phyloP scores from a whole-genome alignment of 2,113 vertebrate genomes.

The Thalassarche chlororhynchos region DNA sequence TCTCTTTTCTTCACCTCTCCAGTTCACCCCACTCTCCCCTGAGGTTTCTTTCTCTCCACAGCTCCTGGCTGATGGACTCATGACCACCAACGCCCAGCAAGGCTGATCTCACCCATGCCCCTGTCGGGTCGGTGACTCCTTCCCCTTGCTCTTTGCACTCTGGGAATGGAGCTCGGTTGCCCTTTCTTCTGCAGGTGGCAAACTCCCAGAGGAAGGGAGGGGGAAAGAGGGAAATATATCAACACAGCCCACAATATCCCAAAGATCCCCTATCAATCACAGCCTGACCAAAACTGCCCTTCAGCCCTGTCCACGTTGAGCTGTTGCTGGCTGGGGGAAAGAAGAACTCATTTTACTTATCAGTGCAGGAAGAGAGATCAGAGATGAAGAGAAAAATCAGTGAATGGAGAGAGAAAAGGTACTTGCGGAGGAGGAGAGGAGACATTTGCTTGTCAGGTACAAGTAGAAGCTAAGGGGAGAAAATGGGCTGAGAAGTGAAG shows the following conservation, averaged over 20 bases:
- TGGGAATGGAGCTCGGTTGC: rapidly evolving
- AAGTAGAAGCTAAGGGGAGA: neutral
- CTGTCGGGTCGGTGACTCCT: neutral
- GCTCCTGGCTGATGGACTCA: neutral
- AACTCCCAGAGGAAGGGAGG: neutral
- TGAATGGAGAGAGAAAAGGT: neutral
- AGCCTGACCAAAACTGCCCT: neutral
- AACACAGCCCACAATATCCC: neutral
- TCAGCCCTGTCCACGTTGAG: neutral
- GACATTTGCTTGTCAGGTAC: neutral
- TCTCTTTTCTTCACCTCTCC: neutral
- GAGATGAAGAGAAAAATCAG: neutral
- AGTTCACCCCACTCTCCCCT: neutral
- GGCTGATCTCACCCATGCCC: neutral
- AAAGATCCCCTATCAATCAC: neutral
- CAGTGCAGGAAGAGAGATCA: neutral
- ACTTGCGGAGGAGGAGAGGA: neutral
- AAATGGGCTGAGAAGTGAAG: neutral
- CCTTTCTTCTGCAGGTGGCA: neutral
- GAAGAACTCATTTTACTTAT: constrained; percentile 27
- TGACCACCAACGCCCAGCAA: neutral
- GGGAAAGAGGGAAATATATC: neutral
- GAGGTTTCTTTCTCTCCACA: neutral
- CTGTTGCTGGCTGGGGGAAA: neutral
- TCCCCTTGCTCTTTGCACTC: neutral